Evolutionary conservation across 2,797 vertebrate species (phyloP), one percentile per base, ranked within the genome.

Genomic region (Tadarida brasiliensis): DNA sequence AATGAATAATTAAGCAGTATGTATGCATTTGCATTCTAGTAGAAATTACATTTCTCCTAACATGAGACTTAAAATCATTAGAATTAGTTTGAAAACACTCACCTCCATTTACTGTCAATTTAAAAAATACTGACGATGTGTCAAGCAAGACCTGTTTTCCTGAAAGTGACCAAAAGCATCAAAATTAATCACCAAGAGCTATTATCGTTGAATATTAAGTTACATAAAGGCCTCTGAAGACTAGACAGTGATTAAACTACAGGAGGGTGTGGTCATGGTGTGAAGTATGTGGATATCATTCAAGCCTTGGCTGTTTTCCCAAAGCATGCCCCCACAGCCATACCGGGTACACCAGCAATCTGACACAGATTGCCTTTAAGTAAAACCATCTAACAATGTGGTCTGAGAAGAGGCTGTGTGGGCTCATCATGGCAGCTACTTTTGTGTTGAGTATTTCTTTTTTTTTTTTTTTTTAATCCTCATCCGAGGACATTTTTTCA

Each of bases 91-190:
- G 61, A 81, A 90, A 95, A 86, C 10, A 73, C 11, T 44, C 54
- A 17, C 44, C 49, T 92, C 68, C 14, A 56, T 71, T 74, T 90
- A 81, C 33, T 88, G 57, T 83, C 76, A 54, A 3, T 49, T 77
- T 81, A 81, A 97, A 90, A 93, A 95, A 57, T 28, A 51, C 49
- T 26, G 33, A 67, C 28, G 22, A 54, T 12, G 1, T 71, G 83
- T 95, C 89, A 93, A 95, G 85, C 89, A 93, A 95, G 85, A 88
- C 47, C 33, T 33, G 14, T 80, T 94, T 87, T 35, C 16, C 78
- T 33, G 3, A 80, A 87, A 84, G 73, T 10, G 33, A 70, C 35
- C 73, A 17, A 85, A 90, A 91, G 17, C 54, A 89, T 39, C 73
- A 77, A 78, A 92, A 84, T 95, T 83, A 93, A 86, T 84, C 81